Evolutionary conservation across 2,888 invertebrate genomes (phyloP), one percentile per base, ranked within the genome.

Genomic region (Catocala fraxini): DNA sequence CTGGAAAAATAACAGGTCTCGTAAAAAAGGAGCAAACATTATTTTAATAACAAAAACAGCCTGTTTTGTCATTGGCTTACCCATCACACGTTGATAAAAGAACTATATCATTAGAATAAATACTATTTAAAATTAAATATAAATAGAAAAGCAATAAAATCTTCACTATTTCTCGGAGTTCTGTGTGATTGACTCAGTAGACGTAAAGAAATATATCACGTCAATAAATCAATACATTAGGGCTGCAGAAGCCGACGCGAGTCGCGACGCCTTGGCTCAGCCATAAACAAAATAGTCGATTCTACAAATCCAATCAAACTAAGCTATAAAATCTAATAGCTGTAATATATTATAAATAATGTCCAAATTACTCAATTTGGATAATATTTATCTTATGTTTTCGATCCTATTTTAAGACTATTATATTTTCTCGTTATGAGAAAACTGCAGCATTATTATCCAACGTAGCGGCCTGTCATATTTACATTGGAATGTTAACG

Each of bases 1-100:
- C 93, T 92, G 85, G 85, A 86, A 79, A 74, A 68, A 59, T 9
- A 64, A 39, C 35, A 39, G 6, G 35, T 39, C 33, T 60, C 49
- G 25, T 49, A 58, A 45, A 64, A 25, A 56, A 56, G 53, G 35
- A 10, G 12, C 34, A 51, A 65, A 59, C 55, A 12, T 13, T 46
- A 54, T 15, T 56, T 59, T 59, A 59, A 54, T 65, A 58, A 70
- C 56, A n/a, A 68, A 72, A 68, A 58, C 51, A 25, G 4, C n/a
- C 9, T 2, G 51, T 46, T 57, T n/a, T 35, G 34, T 61, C 35
- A 9, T 54, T 45, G 5, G 77, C 79, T 82, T 76, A 87, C 86
- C 88, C 86, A 87, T 87, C 46, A 64, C 73, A 58, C 35, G 13
- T n/a, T 12, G 9, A 15, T 25, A 25, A 15, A 68, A 53, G 52